Conservation (phyloP, 2,113 vertebrate genomes). For the Pungitius pungitius region DNA sequence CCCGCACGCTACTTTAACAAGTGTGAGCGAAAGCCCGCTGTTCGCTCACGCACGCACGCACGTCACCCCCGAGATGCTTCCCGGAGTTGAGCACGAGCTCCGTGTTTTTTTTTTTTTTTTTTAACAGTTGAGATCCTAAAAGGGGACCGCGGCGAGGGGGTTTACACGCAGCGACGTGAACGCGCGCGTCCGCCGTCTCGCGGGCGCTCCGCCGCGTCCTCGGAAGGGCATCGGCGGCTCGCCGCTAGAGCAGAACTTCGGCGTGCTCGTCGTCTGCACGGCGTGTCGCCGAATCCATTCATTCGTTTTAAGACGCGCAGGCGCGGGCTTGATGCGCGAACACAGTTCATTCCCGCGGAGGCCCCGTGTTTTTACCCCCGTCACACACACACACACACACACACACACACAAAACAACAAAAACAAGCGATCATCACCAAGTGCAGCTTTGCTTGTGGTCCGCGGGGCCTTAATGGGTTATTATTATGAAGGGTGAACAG, state of each 20-base stretch:
- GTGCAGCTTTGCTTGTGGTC: conserved; percentile 55
- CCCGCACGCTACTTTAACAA: conserved; percentile 76
- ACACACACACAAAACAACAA: too few relatives aligned
- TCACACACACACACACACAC: too few relatives aligned
- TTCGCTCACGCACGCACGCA: conserved; percentile 4
- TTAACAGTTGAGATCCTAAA: too few relatives aligned
- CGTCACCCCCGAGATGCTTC: neutral
- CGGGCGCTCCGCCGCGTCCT: conserved; percentile 4
- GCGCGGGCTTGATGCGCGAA: conserved; percentile 32
- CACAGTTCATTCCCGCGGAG: conserved; percentile 46
- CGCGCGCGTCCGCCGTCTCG: conserved; percentile 22
- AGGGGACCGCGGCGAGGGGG: too few relatives aligned
- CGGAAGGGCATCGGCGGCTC: conserved; percentile 4
- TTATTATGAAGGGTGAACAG: conserved; percentile 34
- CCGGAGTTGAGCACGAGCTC: conserved; percentile 32
- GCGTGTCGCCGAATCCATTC: conserved; percentile 48
- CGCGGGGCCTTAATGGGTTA: conserved; percentile 48
- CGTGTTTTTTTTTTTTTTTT: too few relatives aligned
- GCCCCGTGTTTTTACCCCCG: conserved; percentile 46
- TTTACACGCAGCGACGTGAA: too few relatives aligned
- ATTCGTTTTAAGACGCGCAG: conserved; percentile 49
- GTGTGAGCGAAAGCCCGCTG: conserved; percentile 57
- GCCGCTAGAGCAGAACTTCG: conserved; percentile 47
- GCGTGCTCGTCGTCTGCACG: neutral
- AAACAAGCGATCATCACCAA: conserved; percentile 50